These are phyloP conservation scores for Caenorhabditis uteleia DNA, from an alignment of 2,888 invertebrate species.

Conservation along the genomic window DNA sequence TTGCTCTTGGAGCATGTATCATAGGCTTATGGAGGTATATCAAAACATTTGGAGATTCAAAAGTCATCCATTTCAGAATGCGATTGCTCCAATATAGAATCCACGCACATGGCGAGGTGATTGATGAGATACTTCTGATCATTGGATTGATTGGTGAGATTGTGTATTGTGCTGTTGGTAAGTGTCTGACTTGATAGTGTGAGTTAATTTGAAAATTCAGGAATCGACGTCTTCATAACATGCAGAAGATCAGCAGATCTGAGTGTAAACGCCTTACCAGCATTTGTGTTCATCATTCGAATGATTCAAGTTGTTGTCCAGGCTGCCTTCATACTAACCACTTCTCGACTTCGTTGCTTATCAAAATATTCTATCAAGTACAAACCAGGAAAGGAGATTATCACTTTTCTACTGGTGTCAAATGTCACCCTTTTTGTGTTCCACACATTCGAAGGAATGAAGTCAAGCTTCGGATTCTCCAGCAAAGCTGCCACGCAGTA, in stretches of 20 bases:
- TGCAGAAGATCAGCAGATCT: slow-evolving; percentile 24
- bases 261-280: slow-evolving; percentile 34
- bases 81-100: slow-evolving; percentile 59
- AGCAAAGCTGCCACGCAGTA: slow-evolving; percentile 46
- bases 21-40: slow-evolving; percentile 59
- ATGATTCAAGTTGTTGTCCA: slow-evolving; percentile 66
- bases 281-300: slow-evolving; percentile 60
- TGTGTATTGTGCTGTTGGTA: slow-evolving; percentile 55
- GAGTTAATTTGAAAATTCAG: slow-evolving; percentile 9
- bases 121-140: slow-evolving; percentile 66
- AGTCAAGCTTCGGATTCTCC: slow-evolving; percentile 52
- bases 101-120: slow-evolving; percentile 62
- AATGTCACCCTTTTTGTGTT: slow-evolving; percentile 67
- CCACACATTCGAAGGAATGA: slow-evolving; percentile 60
- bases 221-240: slow-evolving; percentile 47
- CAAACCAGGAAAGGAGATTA: slow-evolving; percentile 67
- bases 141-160: slow-evolving; percentile 66
- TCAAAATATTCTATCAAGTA: slow-evolving; percentile 41
- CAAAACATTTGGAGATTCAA: not conserved
- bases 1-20: slow-evolving; percentile 57
- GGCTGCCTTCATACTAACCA: slow-evolving; percentile 64
- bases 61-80: slow-evolving; percentile 50
- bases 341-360: slow-evolving; percentile 43
- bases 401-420: slow-evolving; percentile 66
- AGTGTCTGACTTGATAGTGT: not conserved